Evolutionary conservation across 2,888 invertebrate species (phyloP).

Genomic region (Diaprepes abbreviatus): DNA sequence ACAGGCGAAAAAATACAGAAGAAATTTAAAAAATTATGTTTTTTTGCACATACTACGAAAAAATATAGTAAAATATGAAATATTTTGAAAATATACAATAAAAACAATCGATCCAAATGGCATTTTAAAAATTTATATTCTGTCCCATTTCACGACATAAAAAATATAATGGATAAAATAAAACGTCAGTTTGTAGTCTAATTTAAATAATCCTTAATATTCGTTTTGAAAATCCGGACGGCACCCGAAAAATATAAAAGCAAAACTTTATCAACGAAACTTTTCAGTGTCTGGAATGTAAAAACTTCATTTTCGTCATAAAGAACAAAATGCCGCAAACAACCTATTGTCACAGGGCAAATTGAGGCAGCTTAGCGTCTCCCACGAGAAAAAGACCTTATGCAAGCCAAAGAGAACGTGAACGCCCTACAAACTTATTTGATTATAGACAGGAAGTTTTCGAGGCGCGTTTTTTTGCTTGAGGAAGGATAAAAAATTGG

Average conservation of each 20-base stretch:
- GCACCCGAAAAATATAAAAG: slow-evolving; percentile 5
- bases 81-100: too few species aligned
- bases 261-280: slow-evolving; percentile 21
- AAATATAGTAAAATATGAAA: too few species aligned
- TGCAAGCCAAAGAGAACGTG: slow-evolving; percentile 47
- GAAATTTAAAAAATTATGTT: too few species aligned
- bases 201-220: background rate
- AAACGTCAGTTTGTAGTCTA: background rate
- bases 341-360: slow-evolving; percentile 51
- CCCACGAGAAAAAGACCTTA: slow-evolving; percentile 38
- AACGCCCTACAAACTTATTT: slow-evolving; percentile 49
- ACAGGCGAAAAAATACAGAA: too few species aligned
- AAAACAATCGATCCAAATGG: too few species aligned
- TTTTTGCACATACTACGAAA: too few species aligned
- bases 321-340: slow-evolving; percentile 50
- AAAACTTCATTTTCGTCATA: slow-evolving; percentile 42
- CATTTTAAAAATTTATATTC: too few species aligned
- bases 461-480: slow-evolving; percentile 1
- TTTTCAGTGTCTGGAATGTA: slow-evolving; percentile 40
- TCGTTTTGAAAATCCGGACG: background rate
- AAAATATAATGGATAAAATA: background rate
- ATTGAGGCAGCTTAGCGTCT: slow-evolving; percentile 50
- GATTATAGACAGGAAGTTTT: slow-evolving; percentile 45
- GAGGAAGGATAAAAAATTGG: background rate
- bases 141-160: too few species aligned